Percentiles rank a stretch among this genome's conserved stretches.
phyloP scores from a whole-genome alignment of 2,113 vertebrate species.

The Osmerus mordax region DNA sequence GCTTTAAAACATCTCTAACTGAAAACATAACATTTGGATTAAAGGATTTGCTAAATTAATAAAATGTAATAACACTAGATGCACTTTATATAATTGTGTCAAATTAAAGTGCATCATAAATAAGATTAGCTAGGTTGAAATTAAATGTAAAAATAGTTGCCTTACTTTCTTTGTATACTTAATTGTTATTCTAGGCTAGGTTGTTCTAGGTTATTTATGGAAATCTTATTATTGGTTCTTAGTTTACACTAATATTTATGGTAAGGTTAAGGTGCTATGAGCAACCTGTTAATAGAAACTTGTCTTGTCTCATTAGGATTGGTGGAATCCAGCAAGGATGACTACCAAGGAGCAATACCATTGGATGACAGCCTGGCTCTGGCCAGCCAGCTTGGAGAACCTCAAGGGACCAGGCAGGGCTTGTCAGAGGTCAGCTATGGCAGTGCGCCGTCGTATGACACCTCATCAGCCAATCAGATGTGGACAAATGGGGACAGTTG shows the following conservation, averaged over 20 bases:
- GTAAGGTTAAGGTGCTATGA: neutral
- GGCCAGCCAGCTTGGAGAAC: slow-evolving; percentile 28
- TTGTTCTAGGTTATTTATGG: neutral
- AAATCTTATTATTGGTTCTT: neutral
- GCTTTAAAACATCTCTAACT: no score
- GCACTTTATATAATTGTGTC: no score
- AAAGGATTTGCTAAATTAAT: no score
- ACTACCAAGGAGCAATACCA: slow-evolving; percentile 43
- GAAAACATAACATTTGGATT: no score
- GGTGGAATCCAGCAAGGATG: slow-evolving; percentile 65
- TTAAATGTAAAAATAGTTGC: neutral
- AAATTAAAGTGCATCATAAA: no score
- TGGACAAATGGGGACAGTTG: slow-evolving; percentile 43
- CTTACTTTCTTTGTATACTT: neutral
- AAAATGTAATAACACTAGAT: no score
- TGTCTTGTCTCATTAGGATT: slow-evolving; percentile 38
- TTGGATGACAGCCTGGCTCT: slow-evolving; percentile 15
- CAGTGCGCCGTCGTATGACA: slow-evolving; percentile 17
- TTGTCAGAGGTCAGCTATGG: slow-evolving; percentile 64
- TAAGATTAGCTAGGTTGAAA: neutral
- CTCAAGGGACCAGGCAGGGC: slow-evolving; percentile 45
- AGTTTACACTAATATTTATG: neutral
- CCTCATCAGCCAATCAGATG: slow-evolving; percentile 8
- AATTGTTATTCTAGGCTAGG: neutral
- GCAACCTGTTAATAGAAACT: no score